Percentiles rank a stretch among this genome's conserved stretches.
phyloP scores from a whole-genome alignment of 2,797 vertebrate genomes.

The Pteronotus mesoamericanus region DNA sequence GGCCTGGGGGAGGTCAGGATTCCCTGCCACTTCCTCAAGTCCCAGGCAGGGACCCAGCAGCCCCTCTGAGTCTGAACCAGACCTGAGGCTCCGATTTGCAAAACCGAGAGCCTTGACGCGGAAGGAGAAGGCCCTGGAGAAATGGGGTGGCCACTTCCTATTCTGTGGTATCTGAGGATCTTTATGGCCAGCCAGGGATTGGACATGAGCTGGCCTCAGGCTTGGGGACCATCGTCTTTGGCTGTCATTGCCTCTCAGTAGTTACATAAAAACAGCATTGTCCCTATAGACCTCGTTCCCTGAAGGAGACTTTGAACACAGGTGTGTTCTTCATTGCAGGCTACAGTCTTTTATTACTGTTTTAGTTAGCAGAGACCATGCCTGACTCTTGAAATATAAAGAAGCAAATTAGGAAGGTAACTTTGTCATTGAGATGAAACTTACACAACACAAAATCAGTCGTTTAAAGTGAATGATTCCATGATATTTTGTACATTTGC shows the following conservation, averaged over 20 bases:
- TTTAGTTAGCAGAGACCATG: fast-evolving
- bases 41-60: neutral
- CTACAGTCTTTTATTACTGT: slow-evolving; percentile 82
- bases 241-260: slow-evolving; percentile 77
- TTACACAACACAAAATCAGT: neutral
- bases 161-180: neutral
- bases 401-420: neutral
- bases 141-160: fast-evolving
- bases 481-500: neutral
- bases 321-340: slow-evolving; percentile 89
- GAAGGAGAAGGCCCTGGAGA: neutral
- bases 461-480: neutral
- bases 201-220: neutral
- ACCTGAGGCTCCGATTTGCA: neutral
- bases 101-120: no score
- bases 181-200: fast-evolving
- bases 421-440: neutral
- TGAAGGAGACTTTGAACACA: slow-evolving; percentile 78
- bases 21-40: fast-evolving
- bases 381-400: neutral
- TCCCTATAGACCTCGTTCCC: slow-evolving; percentile 85
- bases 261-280: slow-evolving; percentile 86
- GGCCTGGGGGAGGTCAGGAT: no score
- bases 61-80: neutral
- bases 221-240: neutral